Conservation (phyloP, 2,797 vertebrate genomes). For the Mormyrops boulengeri region DNA sequence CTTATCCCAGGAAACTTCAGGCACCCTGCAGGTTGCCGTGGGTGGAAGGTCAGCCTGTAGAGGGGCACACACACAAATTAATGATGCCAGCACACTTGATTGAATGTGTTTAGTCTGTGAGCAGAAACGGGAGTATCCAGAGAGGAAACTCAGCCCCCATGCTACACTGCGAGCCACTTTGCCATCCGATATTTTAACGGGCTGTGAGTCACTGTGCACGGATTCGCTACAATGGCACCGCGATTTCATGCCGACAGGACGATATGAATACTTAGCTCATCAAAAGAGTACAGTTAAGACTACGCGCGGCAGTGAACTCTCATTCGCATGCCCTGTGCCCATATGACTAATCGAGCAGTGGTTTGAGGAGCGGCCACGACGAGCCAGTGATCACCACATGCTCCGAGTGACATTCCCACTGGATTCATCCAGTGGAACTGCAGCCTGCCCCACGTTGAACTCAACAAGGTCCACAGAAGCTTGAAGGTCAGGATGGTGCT, state of each 20-base stretch:
- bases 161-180: not conserved
- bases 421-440: not conserved
- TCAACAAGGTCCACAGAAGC: not conserved
- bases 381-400: not conserved
- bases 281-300: not conserved
- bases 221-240: not conserved
- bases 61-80: not conserved
- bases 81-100: not conserved
- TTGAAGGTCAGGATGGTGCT: constrained; percentile 16
- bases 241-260: not conserved
- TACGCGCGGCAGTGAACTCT: too few species aligned
- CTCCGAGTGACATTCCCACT: not conserved
- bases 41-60: not conserved
- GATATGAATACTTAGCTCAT: not conserved
- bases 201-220: not conserved
- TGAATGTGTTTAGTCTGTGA: not conserved
- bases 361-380: not conserved
- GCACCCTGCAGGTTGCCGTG: not conserved
- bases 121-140: not conserved
- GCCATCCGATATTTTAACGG: not conserved
- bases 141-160: not conserved
- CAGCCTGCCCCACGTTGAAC: not conserved
- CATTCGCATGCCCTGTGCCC: not conserved
- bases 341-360: not conserved
- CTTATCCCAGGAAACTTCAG: not conserved